Evolutionary conservation across 2,797 vertebrate genomes (phyloP), one percentile per base, ranked within the genome.

Genomic region (Gadopsis marmoratus): DNA sequence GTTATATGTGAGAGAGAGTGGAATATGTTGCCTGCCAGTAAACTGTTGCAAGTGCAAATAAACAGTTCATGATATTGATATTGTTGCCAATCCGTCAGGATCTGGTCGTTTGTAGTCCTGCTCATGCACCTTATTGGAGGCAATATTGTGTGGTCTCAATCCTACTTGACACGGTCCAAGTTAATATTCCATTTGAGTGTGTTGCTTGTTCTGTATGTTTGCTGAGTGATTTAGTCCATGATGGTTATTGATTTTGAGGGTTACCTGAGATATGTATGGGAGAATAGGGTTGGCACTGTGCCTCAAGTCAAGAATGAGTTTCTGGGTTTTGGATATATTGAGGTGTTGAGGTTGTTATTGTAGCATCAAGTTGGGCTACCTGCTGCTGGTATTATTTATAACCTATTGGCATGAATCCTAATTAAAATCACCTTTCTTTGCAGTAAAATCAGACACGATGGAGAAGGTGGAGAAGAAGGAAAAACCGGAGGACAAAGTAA

Each of bases 371-470:
- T 59, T 14, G 7, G 5, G 16, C 12, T n/a, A 33, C 0, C 1
- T 37, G 55, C 13, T 47, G 17, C 45, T 4, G 2, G 5, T n/a
- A 56, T 48, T 55, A 33, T 56, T 55, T 47, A 17, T 64, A 16
- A 81, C 16, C 4, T n/a, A 16, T 14, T 50, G 4, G 1, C 0
- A 0, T 5, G 8, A 68, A 63, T 54, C 51, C 16, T 65, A 70
- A 81, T 47, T 41, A 10, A 55, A 61, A 43, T 50, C 5, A 1
- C 21, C 29, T 83, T 64, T 81, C 5, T 74, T 47, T 76, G 3
- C 83, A 94, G 93, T 85, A 37, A 92, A 90, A 84, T 76, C 92
- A 14, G 89, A 94, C 60, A 86, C 79, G 29, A 87, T 51, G 56
- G 88, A 90, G 37, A 92, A 89, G 47, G 43, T 73, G 1, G 90